A percentile compares a stretch with the other conserved stretches of the same genome.
phyloP scores from a whole-genome alignment of 2,797 vertebrate species.

The Thunnus albacares region DNA sequence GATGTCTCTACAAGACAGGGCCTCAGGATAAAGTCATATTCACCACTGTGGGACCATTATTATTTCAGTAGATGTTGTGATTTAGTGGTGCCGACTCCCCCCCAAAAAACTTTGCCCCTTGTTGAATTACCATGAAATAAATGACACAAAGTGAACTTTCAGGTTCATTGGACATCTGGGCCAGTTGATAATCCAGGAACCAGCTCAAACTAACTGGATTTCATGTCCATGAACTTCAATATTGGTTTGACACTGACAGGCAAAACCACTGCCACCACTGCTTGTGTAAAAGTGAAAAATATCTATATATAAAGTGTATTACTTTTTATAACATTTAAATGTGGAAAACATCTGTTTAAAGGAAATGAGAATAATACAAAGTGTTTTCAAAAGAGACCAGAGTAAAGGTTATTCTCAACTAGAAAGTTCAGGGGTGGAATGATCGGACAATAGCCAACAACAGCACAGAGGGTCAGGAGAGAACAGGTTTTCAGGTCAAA shows the following conservation, averaged over 20 bases:
- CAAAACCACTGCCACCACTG: neutral
- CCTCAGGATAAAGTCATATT: no score
- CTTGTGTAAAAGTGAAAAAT: neutral
- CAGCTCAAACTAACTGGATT: neutral
- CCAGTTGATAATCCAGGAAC: neutral
- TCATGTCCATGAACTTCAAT: neutral
- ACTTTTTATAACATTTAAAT: neutral
- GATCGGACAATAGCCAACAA: constrained; percentile 26
- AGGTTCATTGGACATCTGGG: neutral
- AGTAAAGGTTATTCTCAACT: neutral
- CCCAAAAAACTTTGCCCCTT: no score
- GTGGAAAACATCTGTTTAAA: neutral
- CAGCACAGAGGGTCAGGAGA: constrained; percentile 18
- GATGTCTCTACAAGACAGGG: no score
- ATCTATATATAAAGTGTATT: neutral
- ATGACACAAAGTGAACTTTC: no score
- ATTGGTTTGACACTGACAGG: neutral
- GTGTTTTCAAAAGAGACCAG: neutral
- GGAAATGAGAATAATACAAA: neutral
- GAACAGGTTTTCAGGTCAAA: constrained; percentile 3
- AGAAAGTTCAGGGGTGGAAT: neutral
- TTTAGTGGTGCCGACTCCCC: no score
- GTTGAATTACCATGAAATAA: no score
- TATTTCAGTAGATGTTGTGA: no score
- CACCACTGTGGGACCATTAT: no score